Evolutionary conservation across 2,113 vertebrate species (phyloP), one percentile per base, ranked within the genome.

Genomic region (Emydocephalus ijimae): DNA sequence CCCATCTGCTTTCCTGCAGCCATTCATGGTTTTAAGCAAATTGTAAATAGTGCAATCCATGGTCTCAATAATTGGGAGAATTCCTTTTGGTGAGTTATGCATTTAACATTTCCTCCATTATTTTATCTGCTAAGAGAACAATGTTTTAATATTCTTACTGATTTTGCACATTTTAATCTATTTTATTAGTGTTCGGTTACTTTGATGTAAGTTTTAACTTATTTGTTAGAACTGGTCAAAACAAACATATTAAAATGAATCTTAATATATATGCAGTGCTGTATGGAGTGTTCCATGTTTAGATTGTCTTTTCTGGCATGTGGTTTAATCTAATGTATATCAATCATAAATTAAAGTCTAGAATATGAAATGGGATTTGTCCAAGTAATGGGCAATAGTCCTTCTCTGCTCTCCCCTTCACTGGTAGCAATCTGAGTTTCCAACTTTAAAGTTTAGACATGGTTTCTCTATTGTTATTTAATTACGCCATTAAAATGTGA

Each of bases 381-480:
- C 69, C n/a, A 74, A 74, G n/a, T 3, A 29, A 15, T 69, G 2
- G 29, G 61, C 12, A 29, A 52, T 52, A 12, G 11, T 88, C 50
- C 94, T 85, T 93, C 95, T 93, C 96, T 93, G 94, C 95, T 88
- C 52, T n/a, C 8, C 2, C 15, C 29, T 88, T 88, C 52, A 55
- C 87, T 29, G 2, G 15, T 88, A n/a, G 48, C 50, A 55, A 26
- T 52, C 26, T 87, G 45, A 50, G 48, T 54, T 74, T 15, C 50
- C 87, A 88, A 21, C 52, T 87, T 69, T n/a, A 69, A 69, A 14
- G n/a, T 18, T 34, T 74, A 74, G 5, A 34, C 29, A 74, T 74
- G n/a, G 29, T 74, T 4, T 74, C 29, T 74, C 12, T 74, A n/a
- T 64, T 29, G 9, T 4, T 34, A 74, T 74, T 74, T 74, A 74